These are phyloP conservation scores for Vanessa cardui DNA, from an alignment of 2,888 invertebrate genomes.

Conservation along the genomic window DNA sequence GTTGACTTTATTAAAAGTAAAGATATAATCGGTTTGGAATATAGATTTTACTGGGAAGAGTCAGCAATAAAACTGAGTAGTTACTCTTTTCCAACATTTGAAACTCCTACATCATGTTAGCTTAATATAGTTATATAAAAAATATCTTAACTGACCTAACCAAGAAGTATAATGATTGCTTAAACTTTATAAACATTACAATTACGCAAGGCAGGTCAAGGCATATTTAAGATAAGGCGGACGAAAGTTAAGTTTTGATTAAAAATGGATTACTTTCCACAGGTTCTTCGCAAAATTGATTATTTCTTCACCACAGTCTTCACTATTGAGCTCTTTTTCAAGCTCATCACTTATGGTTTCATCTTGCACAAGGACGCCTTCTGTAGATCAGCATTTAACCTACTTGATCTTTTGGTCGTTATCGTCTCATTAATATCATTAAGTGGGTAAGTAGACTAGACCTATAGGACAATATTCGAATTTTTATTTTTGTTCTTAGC, in stretches of 20 bases:
- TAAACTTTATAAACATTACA: not conserved
- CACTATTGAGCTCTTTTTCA: slow-evolving; percentile 96
- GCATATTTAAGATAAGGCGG: no score
- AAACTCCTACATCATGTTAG: no score
- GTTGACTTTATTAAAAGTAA: no score
- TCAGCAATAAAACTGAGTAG: no score
- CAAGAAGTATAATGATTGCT: not conserved
- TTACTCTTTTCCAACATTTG: no score
- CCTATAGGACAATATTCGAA: no score
- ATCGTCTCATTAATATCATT: slow-evolving; percentile 97
- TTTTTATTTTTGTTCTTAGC: no score
- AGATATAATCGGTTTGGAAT: no score
- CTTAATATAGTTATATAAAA: no score
- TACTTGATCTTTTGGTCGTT: slow-evolving; percentile 98
- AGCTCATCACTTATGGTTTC: slow-evolving; percentile 97
- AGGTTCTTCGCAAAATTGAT: slow-evolving; percentile 97
- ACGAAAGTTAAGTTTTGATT: not conserved
- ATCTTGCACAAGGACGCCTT: slow-evolving; percentile 98
- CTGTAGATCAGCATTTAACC: slow-evolving; percentile 98
- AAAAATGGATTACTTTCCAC: slow-evolving; percentile 39
- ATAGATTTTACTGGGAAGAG: no score
- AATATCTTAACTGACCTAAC: no score
- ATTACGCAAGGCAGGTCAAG: no score
- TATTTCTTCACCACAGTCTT: slow-evolving; percentile 99
- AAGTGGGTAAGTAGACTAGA: slow-evolving; percentile 81